Conservation (phyloP, 2,113 vertebrate species). For the Melanostigma gelatinosum region DNA sequence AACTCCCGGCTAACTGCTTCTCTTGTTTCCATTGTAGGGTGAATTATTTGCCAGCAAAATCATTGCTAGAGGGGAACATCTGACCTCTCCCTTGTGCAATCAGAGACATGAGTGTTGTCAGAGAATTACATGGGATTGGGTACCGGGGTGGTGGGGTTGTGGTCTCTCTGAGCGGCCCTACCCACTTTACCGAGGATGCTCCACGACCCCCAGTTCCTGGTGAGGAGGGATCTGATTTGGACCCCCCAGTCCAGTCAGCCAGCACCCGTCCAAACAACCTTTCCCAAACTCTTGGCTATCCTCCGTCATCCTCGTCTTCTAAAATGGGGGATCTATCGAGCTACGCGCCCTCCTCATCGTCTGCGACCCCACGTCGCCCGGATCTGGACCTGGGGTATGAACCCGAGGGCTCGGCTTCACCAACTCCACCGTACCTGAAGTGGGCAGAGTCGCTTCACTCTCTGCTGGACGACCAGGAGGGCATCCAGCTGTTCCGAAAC, state of each 20-base stretch:
- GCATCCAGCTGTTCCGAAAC: constrained; percentile 92
- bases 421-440: constrained; percentile 92
- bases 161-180: constrained; percentile 64
- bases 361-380: constrained; percentile 88
- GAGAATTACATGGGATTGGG: constrained; percentile 89
- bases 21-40: constrained; percentile 73
- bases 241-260: constrained; percentile 78
- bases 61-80: constrained; percentile 79
- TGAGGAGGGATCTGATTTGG: constrained; percentile 87
- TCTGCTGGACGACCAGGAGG: constrained; percentile 95
- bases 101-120: constrained; percentile 86
- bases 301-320: constrained; percentile 82
- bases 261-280: constrained; percentile 76
- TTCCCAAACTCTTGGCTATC: constrained; percentile 73
- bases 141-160: constrained; percentile 81
- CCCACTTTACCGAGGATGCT: constrained; percentile 94
- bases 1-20: constrained; percentile 12
- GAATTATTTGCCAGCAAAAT: constrained; percentile 77
- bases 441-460: constrained; percentile 96
- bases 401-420: constrained; percentile 94
- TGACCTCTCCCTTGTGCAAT: constrained; percentile 74
- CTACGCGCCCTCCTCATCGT: constrained; percentile 80
- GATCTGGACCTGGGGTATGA: constrained; percentile 96
- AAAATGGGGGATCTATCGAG: constrained; percentile 85
- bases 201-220: constrained; percentile 96